A percentile compares a stretch with the other conserved stretches of the same genome.
These are phyloP conservation scores for Hirundo rustica DNA, from an alignment of 2,797 vertebrate genomes.

Conservation along the genomic window DNA sequence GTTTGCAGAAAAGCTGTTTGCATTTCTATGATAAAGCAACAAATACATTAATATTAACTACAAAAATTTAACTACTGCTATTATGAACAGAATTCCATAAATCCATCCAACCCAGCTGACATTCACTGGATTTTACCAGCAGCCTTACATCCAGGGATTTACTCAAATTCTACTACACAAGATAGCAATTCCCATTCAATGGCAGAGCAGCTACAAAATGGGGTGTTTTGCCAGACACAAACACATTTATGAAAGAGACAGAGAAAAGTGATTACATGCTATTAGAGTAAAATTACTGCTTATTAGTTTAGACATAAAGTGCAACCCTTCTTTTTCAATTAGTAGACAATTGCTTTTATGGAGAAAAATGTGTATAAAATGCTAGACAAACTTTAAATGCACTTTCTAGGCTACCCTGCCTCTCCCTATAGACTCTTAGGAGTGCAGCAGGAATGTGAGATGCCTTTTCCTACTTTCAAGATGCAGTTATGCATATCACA, in stretches of 20 bases:
- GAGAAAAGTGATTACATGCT: background rate
- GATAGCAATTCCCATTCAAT: background rate
- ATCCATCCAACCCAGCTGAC: background rate
- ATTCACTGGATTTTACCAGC: background rate
- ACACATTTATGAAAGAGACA: background rate
- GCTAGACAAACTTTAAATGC: background rate
- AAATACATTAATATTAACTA: background rate
- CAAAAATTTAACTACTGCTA: background rate
- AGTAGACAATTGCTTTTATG: background rate
- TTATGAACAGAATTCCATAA: background rate
- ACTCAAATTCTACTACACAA: background rate
- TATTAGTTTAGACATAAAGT: background rate
- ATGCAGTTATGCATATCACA: background rate
- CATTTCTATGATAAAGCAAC: background rate
- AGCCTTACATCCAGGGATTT: background rate
- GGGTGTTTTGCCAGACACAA: background rate
- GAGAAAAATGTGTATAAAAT: background rate
- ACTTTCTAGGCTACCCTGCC: background rate
- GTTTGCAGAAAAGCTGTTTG: background rate
- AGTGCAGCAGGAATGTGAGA: background rate
- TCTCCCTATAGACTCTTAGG: background rate
- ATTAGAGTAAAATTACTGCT: background rate
- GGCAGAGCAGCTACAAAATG: background rate
- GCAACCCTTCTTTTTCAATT: background rate
- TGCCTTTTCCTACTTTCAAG: background rate